Evolutionary conservation across 1,140 invertebrate genomes (phyloP).

Genomic region (Trissolcus basalis): DNA sequence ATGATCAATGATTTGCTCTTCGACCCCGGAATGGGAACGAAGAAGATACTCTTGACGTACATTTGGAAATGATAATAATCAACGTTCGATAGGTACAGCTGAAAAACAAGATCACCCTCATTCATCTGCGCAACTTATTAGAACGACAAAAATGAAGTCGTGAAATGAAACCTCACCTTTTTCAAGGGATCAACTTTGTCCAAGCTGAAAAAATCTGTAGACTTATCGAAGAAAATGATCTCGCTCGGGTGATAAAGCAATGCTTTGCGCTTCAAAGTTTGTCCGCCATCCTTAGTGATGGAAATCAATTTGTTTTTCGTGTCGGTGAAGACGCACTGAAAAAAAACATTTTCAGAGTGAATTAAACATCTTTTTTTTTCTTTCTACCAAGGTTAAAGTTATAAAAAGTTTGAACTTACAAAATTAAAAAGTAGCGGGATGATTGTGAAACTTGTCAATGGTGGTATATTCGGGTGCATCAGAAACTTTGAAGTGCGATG

Average conservation of each 20-base stretch:
- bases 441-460: constrained; percentile 89
- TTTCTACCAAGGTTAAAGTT: too few species aligned
- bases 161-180: too few species aligned
- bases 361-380: too few species aligned
- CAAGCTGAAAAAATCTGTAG: constrained; percentile 77
- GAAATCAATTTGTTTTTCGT: constrained; percentile 85
- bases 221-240: constrained; percentile 81
- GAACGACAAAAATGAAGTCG: too few species aligned
- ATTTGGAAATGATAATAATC: constrained; percentile 21
- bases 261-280: constrained; percentile 78
- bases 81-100: constrained; percentile 21
- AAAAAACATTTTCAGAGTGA: too few species aligned
- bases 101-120: background rate
- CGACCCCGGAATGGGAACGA: constrained; percentile 26
- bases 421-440: constrained; percentile 84
- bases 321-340: constrained; percentile 91
- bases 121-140: too few species aligned
- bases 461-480: constrained; percentile 79
- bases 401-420: constrained; percentile 78
- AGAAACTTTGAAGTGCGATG: constrained; percentile 80
- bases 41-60: constrained; percentile 85
- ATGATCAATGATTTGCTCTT: constrained; percentile 79
- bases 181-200: constrained; percentile 83
- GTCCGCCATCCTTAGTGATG: constrained; percentile 85
- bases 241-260: constrained; percentile 86